Evolutionary conservation across 2,888 invertebrate genomes (phyloP).

Genomic region (Schizaphis graminum): DNA sequence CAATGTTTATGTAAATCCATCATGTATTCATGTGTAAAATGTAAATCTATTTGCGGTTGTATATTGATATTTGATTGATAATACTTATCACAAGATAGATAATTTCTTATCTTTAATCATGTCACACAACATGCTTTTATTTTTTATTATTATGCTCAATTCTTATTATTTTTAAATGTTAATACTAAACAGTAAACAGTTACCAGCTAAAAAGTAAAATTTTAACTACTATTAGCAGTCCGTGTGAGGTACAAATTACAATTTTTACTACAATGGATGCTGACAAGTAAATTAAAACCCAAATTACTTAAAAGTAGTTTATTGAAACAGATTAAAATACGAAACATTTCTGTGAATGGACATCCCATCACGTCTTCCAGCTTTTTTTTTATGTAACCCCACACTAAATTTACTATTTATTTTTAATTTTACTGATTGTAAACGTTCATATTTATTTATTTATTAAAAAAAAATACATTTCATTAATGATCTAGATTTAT

Average conservation of each 20-base stretch:
- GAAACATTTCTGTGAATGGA: not conserved
- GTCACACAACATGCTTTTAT: not conserved
- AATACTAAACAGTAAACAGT: not conserved
- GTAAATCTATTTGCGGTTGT: too few relatives aligned
- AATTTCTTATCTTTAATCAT: too few relatives aligned
- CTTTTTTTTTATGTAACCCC: not conserved
- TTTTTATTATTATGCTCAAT: not conserved
- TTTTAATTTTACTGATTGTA: not conserved
- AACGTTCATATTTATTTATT: not conserved
- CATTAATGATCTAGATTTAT: not conserved
- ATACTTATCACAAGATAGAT: too few relatives aligned
- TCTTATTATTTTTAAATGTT: not conserved
- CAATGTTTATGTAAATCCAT: too few relatives aligned
- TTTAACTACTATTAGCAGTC: not conserved
- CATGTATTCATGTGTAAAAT: too few relatives aligned
- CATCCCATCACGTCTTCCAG: not conserved
- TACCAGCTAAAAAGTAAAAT: not conserved
- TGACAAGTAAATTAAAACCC: not conserved
- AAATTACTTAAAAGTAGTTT: not conserved
- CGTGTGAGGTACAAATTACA: not conserved
- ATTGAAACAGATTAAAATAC: too few relatives aligned
- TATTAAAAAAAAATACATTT: not conserved
- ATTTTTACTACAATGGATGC: not conserved
- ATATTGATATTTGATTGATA: too few relatives aligned
- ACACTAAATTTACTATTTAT: not conserved